phyloP scores from a whole-genome alignment of 2,888 invertebrate genomes.

The Drosophila picticornis region DNA sequence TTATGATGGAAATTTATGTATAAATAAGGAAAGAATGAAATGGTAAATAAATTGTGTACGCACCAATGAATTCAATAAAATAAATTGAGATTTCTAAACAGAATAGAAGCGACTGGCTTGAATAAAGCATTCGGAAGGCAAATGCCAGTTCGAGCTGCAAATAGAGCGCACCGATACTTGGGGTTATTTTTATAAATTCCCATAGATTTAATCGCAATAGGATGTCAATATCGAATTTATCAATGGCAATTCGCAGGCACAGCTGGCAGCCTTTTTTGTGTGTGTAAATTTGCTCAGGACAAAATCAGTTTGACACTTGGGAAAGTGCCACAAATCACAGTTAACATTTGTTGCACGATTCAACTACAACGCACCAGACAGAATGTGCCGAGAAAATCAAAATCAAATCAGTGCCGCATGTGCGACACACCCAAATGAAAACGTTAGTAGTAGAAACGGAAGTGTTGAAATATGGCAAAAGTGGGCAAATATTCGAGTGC shows the following conservation, averaged over 20 bases:
- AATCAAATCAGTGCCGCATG: conserved; percentile 57
- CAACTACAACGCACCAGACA: conserved; percentile 38
- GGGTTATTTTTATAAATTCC: conserved; percentile 25
- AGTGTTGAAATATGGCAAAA: background rate
- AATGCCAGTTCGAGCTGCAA: conserved; percentile 13
- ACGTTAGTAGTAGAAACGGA: conserved; percentile 18
- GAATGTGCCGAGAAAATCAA: conserved; percentile 64
- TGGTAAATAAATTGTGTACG: conserved; percentile 65
- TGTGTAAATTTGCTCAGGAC: conserved; percentile 52
- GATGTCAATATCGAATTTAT: conserved; percentile 13
- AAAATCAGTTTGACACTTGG: conserved; percentile 66
- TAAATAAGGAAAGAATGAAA: conserved; percentile 18
- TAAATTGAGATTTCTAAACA: conserved; percentile 64
- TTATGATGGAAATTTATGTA: conserved; percentile 18
- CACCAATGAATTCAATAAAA: conserved; percentile 69
- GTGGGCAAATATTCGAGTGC: background rate
- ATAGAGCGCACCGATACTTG: conserved; percentile 23
- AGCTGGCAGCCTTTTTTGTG: conserved; percentile 36
- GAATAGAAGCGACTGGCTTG: conserved; percentile 43
- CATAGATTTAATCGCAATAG: conserved; percentile 11
- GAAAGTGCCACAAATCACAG: conserved; percentile 68
- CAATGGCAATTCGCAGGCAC: conserved; percentile 23
- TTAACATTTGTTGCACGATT: conserved; percentile 65
- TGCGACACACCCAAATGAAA: conserved; percentile 43
- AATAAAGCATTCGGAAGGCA: conserved; percentile 16